Percentiles rank a stretch among this genome's conserved stretches.
phyloP scores from a whole-genome alignment of 1,140 invertebrate genomes.

The Globodera ellingtonae region DNA sequence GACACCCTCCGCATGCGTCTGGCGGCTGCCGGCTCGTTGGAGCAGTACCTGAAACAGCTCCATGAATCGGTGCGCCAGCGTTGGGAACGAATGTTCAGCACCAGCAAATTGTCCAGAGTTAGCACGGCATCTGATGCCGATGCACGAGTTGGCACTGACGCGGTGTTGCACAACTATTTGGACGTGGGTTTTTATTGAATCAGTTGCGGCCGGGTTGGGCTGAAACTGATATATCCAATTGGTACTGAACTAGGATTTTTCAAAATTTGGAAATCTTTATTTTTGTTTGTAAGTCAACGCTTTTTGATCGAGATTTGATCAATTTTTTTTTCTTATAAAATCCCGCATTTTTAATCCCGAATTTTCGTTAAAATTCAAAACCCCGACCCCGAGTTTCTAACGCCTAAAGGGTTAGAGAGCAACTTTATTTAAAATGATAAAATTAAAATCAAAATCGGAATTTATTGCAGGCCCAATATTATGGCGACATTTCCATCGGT shows the following conservation, averaged over 20 bases:
- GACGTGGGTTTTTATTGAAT: conserved; percentile 64
- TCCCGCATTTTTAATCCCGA: no score
- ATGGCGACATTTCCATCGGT: conserved; percentile 87
- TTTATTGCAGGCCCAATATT: conserved; percentile 87
- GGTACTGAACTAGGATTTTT: background rate
- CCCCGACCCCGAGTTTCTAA: no score
- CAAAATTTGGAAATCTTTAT: no score
- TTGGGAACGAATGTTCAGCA: conserved; percentile 26
- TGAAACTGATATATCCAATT: background rate
- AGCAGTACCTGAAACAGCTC: conserved; percentile 43
- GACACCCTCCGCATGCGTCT: conserved; percentile 45
- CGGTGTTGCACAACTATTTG: conserved; percentile 86
- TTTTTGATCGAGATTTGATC: no score
- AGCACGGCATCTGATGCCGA: conserved; percentile 14
- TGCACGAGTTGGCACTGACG: no score
- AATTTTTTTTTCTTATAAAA: no score
- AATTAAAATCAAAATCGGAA: background rate
- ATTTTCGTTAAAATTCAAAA: no score
- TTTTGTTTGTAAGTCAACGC: no score
- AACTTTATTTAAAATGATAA: background rate
- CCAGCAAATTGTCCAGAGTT: no score
- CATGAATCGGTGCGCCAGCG: conserved; percentile 41
- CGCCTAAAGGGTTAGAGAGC: no score
- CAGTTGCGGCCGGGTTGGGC: no score
- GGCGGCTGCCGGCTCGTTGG: conserved; percentile 37